These are phyloP conservation scores for Okapia johnstoni DNA, from an alignment of 2,113 vertebrate species.

Conservation along the genomic window DNA sequence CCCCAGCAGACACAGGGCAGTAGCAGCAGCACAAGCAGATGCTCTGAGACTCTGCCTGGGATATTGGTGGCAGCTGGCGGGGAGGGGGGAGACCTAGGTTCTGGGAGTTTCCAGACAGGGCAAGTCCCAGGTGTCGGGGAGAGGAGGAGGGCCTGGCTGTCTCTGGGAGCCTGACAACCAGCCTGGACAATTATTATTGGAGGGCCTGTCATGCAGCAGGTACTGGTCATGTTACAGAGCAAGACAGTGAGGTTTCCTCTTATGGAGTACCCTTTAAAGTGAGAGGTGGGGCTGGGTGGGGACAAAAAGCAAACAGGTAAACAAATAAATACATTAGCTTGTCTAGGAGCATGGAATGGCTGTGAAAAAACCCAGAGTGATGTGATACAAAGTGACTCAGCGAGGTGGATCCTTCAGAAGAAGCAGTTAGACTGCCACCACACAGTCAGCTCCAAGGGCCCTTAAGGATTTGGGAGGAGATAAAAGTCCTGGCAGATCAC, in stretches of 20 bases:
- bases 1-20: background rate
- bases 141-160: background rate
- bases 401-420: background rate
- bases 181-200: background rate
- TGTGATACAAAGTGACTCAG: slow-evolving; percentile 12
- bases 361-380: background rate
- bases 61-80: background rate
- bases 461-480: background rate
- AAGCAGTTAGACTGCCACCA: background rate
- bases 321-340: background rate
- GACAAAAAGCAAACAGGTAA: background rate
- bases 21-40: background rate
- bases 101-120: slow-evolving; percentile 1
- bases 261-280: background rate
- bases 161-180: background rate
- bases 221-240: background rate
- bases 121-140: background rate
- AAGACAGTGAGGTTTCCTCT: background rate
- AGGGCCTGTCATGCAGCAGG: background rate
- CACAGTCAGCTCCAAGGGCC: background rate
- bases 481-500: background rate
- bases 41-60: background rate
- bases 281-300: background rate
- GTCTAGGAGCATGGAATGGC: background rate
- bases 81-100: background rate